Evolutionary conservation across 2,888 invertebrate genomes (phyloP).

Genomic region (Drosophila rellima): DNA sequence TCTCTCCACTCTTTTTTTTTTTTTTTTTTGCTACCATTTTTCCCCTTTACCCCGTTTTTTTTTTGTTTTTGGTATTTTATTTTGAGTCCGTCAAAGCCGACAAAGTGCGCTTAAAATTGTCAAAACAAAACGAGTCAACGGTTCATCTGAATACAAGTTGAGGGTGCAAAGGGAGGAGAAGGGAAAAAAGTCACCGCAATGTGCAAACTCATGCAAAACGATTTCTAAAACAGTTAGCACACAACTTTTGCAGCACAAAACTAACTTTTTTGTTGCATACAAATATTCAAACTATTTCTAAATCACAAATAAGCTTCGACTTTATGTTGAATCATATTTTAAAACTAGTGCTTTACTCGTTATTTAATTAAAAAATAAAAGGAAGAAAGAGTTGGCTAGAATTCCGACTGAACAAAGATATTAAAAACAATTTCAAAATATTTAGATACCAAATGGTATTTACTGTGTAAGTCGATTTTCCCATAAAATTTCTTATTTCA

Average conservation of each 20-base stretch:
- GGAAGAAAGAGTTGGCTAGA: background rate
- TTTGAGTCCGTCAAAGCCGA: conserved; percentile 65
- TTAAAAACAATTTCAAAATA: background rate
- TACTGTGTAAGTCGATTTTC: background rate
- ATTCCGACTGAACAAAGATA: background rate
- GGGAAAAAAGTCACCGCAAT: conserved; percentile 33
- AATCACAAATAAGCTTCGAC: conserved; percentile 48
- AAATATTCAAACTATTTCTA: conserved; percentile 46
- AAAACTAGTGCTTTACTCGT: conserved; percentile 1
- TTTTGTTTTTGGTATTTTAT: conserved; percentile 18
- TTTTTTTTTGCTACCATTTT: conserved; percentile 1
- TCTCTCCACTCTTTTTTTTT: conserved; percentile 9
- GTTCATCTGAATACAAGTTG: conserved; percentile 41
- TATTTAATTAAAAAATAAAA: conserved; percentile 37
- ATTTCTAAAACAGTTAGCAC: conserved; percentile 27
- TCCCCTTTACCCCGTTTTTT: conserved; percentile 6
- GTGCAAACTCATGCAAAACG: conserved; percentile 34
- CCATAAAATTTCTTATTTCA: too few relatives aligned
- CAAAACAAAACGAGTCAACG: conserved; percentile 59
- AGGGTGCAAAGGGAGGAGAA: background rate
- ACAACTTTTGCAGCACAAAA: conserved; percentile 15
- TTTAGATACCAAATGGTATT: background rate
- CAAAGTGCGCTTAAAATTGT: conserved; percentile 78
- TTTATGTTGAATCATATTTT: conserved; percentile 16
- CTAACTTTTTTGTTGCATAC: conserved; percentile 34